phyloP scores from a whole-genome alignment of 2,797 vertebrate genomes.

The Urophycis tenuis region DNA sequence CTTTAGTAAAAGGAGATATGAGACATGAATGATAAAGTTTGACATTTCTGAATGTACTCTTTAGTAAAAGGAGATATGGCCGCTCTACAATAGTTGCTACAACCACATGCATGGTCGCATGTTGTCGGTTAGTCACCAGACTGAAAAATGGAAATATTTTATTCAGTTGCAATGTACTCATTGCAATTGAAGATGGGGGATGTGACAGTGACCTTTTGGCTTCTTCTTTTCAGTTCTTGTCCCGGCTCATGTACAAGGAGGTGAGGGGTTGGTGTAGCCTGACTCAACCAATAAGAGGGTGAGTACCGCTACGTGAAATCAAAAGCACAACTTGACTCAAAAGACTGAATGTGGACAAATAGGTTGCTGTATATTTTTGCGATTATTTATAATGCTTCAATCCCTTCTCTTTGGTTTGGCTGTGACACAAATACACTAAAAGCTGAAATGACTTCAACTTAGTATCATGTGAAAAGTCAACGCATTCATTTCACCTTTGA shows the following conservation, averaged over 20 bases:
- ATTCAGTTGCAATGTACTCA: not conserved
- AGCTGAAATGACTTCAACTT: too few species aligned
- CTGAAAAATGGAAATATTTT: not conserved
- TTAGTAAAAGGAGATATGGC: not conserved
- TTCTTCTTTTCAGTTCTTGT: constrained; percentile 74
- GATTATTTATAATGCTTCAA: not conserved
- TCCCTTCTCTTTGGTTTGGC: too few species aligned
- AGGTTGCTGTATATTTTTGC: not conserved
- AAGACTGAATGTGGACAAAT: not conserved
- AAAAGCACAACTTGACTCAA: not conserved
- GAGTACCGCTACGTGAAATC: constrained; percentile 29
- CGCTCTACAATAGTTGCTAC: not conserved
- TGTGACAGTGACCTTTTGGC: not conserved
- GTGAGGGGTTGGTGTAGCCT: constrained; percentile 71
- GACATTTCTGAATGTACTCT: too few species aligned
- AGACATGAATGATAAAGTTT: too few species aligned
- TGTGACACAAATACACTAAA: too few species aligned
- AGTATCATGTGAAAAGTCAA: too few species aligned
- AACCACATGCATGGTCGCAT: not conserved
- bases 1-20: too few species aligned
- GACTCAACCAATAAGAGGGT: constrained; percentile 71
- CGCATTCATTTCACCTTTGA: too few species aligned
- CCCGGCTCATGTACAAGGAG: constrained; percentile 88
- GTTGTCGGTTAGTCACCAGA: not conserved
- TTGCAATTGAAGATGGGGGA: too few species aligned